A percentile compares a stretch with the other conserved stretches of the same genome.
Evolutionary conservation across 2,888 invertebrate genomes (phyloP).

Genomic region (Hemicrepidius hirtus): DNA sequence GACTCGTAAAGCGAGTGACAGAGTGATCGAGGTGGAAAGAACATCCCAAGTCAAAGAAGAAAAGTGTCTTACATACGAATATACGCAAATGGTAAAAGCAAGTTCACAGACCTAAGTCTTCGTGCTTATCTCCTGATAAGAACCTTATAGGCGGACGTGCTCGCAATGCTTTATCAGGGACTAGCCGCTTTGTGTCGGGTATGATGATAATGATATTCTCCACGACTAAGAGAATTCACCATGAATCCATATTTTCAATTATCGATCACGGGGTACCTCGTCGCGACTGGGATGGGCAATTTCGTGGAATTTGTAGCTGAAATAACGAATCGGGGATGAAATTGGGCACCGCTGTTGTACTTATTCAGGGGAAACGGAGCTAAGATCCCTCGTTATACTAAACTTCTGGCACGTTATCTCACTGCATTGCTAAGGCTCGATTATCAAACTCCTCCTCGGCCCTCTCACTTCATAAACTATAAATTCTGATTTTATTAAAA

Average conservation of each 20-base stretch:
- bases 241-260: slow-evolving; percentile 50
- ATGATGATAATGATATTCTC: slow-evolving; percentile 50
- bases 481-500: slow-evolving; percentile 46
- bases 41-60: slow-evolving; percentile 21
- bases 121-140: slow-evolving; percentile 52
- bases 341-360: slow-evolving; percentile 11
- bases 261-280: slow-evolving; percentile 38
- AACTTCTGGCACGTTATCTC: slow-evolving; percentile 4
- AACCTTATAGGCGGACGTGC: slow-evolving; percentile 51
- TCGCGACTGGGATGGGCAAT: slow-evolving; percentile 28
- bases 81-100: slow-evolving; percentile 49
- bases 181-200: slow-evolving; percentile 49
- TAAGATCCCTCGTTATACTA: slow-evolving; percentile 1
- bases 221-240: slow-evolving; percentile 42
- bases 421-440: slow-evolving; percentile 30
- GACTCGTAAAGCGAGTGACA: background rate
- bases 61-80: slow-evolving; percentile 25
- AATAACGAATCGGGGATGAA: slow-evolving; percentile 39
- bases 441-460: slow-evolving; percentile 19
- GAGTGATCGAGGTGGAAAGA: slow-evolving; percentile 9
- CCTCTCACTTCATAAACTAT: slow-evolving; percentile 35
- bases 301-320: slow-evolving; percentile 36
- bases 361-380: slow-evolving; percentile 26
- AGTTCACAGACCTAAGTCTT: slow-evolving; percentile 47
- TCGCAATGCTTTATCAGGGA: slow-evolving; percentile 45